phyloP scores from a whole-genome alignment of 2,797 vertebrate genomes.

The Coregonus sp. region DNA sequence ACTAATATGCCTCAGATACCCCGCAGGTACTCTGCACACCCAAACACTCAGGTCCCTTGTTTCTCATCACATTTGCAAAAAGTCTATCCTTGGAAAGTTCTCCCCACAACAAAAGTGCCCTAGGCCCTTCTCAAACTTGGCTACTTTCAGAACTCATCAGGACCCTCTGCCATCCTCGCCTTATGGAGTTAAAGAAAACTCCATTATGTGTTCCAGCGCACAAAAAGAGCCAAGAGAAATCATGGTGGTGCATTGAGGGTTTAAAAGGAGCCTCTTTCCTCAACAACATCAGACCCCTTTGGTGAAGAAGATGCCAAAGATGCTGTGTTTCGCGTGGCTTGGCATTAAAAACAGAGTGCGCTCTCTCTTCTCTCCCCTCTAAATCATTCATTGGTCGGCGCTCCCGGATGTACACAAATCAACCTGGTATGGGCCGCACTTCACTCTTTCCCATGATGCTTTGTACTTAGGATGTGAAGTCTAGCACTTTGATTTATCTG shows the following conservation, averaged over 20 bases:
- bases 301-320: constrained; percentile 22
- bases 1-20: neutral
- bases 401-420: constrained; percentile 73
- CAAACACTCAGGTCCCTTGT: neutral
- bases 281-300: constrained; percentile 65
- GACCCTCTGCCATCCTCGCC: constrained; percentile 45
- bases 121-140: constrained; percentile 16
- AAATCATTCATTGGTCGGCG: constrained; percentile 76
- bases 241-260: constrained; percentile 1
- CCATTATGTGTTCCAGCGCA: constrained; percentile 63
- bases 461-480: constrained; percentile 49
- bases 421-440: constrained; percentile 66
- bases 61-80: neutral
- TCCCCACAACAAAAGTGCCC: constrained; percentile 37
- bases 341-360: constrained; percentile 48
- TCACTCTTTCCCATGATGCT: constrained; percentile 65
- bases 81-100: constrained; percentile 47
- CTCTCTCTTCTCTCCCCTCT: constrained; percentile 55
- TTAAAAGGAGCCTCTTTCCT: constrained; percentile 7
- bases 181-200: constrained; percentile 73
- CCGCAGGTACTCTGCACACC: neutral
- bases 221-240: constrained; percentile 47
- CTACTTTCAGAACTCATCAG: constrained; percentile 58
- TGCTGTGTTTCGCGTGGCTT: constrained; percentile 51
- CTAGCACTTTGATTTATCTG: constrained; percentile 14